Conservation (phyloP, 2,888 invertebrate genomes). For the Myopa tessellatipennis region DNA sequence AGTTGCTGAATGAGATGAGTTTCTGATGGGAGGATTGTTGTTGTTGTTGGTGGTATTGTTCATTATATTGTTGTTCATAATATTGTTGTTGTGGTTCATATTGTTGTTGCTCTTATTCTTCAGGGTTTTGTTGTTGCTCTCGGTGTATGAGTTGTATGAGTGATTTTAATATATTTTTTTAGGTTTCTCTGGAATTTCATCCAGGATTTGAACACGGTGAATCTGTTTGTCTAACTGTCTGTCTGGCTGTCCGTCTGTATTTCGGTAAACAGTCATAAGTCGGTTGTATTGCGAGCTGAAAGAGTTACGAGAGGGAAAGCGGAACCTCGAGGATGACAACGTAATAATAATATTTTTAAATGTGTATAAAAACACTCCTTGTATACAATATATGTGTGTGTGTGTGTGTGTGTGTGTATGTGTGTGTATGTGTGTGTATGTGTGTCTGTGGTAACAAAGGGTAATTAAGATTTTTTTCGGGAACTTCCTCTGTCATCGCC, state of each 20-base stretch:
- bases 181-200: conserved; percentile 2
- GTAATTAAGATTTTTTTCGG: conserved; percentile 23
- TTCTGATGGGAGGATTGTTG: not conserved
- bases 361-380: not conserved
- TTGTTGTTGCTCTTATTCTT: conserved; percentile 11
- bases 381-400: not conserved
- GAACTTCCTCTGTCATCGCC: not conserved
- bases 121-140: not conserved
- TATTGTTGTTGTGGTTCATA: not conserved
- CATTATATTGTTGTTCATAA: conserved; percentile 3
- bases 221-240: not conserved
- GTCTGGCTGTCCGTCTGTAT: not conserved
- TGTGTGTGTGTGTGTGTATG: not conserved
- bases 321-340: conserved; percentile 10
- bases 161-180: conserved; percentile 19
- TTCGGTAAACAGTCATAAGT: not conserved
- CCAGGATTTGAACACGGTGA: not conserved
- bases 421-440: no score
- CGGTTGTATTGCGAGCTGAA: no score
- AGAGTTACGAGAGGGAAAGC: no score
- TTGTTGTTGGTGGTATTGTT: conserved; percentile 1
- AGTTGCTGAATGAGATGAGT: no score
- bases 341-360: conserved; percentile 26
- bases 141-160: not conserved
- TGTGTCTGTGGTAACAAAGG: not conserved